Evolutionary conservation across 2,113 vertebrate genomes (phyloP).

Genomic region (Anseranas semipalmata): DNA sequence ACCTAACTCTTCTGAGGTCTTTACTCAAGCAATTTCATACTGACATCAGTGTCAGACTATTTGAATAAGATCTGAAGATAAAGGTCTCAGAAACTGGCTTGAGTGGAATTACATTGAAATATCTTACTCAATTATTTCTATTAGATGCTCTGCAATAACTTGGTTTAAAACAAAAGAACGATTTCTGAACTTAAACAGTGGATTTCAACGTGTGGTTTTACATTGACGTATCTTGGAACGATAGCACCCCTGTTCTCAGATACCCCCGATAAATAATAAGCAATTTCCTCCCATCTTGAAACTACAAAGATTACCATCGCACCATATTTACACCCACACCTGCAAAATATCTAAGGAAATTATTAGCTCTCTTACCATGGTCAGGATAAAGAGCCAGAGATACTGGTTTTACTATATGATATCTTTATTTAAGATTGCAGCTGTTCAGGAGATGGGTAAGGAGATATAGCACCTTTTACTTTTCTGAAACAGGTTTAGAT

Average conservation of each 20-base stretch:
- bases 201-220: slow-evolving; percentile 12
- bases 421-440: slow-evolving; percentile 1
- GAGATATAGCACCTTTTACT: slow-evolving; percentile 54
- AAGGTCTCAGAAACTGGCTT: slow-evolving; percentile 45
- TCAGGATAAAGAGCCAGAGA: slow-evolving; percentile 50
- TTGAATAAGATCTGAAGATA: slow-evolving; percentile 57
- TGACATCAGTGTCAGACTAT: slow-evolving; percentile 57
- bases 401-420: slow-evolving; percentile 1
- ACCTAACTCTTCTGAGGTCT: slow-evolving; percentile 45
- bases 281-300: slow-evolving; percentile 35
- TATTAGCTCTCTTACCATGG: slow-evolving; percentile 2
- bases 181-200: slow-evolving; percentile 2
- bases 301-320: slow-evolving; percentile 36
- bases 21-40: slow-evolving; percentile 39
- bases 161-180: slow-evolving; percentile 52
- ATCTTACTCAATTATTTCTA: slow-evolving; percentile 29
- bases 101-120: background rate
- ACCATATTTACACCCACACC: background rate
- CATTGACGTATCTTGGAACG: slow-evolving; percentile 52
- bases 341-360: slow-evolving; percentile 27
- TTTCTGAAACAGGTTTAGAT: slow-evolving; percentile 13
- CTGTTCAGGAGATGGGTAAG: slow-evolving; percentile 1
- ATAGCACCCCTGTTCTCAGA: slow-evolving; percentile 12
- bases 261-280: slow-evolving; percentile 34
- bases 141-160: background rate